Base-by-base conservation (phyloP, 2,113 vertebrate species). In the Sitta europaea region DNA sequence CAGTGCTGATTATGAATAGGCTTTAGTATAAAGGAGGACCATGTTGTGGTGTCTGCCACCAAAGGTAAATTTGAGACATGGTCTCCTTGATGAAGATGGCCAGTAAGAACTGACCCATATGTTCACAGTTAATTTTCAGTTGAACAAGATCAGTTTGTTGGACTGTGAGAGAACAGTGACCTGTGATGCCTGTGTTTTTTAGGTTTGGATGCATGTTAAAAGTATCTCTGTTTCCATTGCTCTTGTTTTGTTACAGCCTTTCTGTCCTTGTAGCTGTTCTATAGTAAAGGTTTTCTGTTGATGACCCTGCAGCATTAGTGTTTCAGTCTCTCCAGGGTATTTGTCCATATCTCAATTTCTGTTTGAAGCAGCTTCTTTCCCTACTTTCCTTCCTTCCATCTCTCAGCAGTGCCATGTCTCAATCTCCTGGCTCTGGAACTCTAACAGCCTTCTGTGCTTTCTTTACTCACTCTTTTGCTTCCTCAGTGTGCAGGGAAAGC, bases 161-260 rank as follows among this genome's bases (percentile, higher is more conserved):
- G 65, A 54, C 54, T 70, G 71, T 70, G 45, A 84, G 83, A 95
- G 75, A 96, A 86, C 92, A 66, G 67, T 96, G 84, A 73, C 88
- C 91, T 94, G 85, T 76, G 93, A 86, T 95, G 89, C 78, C 90
- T 22, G 3, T 86, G 73, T 80, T 73, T 87, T 97, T 96, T 93
- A 71, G 63, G 54, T 73, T 71, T 81, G 78, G 94, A 94, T 98
- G 98, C 98, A 98, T 98, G 98, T 98, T 92, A 96, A 97, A 96
- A 77, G 79, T 97, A 94, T 98, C 94, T 98, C 98, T 95, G 94
- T 97, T 97, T 96, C 85, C 62, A 53, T 95, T 93, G 83, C 96
- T 98, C 92, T 95, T 55, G 84, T 79, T 97, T 91, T 88, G n/a
- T 94, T 62, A 92, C 15, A 90, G 55, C 63, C 88, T 96, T 94